Evolutionary conservation across 2,797 vertebrate species (phyloP), one percentile per base, ranked within the genome.

Genomic region (Vireo griseus): DNA sequence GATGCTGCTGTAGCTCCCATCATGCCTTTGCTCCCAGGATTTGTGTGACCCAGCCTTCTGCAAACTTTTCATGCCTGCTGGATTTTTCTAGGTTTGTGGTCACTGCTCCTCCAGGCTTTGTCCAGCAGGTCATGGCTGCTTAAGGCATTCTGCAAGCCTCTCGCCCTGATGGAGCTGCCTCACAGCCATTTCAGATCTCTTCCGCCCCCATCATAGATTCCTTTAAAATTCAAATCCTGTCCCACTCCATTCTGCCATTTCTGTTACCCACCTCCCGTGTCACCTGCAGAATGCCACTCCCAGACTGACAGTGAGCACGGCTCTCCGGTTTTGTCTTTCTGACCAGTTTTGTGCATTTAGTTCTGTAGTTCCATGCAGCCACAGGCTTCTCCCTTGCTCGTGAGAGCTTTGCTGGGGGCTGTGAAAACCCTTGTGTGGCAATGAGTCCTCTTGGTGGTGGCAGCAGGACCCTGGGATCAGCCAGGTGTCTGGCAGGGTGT

Each of bases 261-360:
- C n/a, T 31, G 42, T 75, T 67, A 42, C 25, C 29, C 0, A 0
- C 28, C 18, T 26, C 40, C 33, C 0, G 0, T 85, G 67, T 76
- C 29, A 24, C 51, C 37, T 72, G 48, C 5, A 8, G 52, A 54
- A 78, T 78, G 14, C 42, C 26, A 39, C 28, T 82, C 58, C 55
- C 31, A 47, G n/a, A 42, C 15, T 61, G 74, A 24, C 35, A 66
- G 26, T 44, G 55, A 65, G 31, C 48, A 61, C 0, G 0, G 26
- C 17, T 59, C 47, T 15, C 35, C 2, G 1, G 0, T 79, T 88
- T 73, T 5, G 1, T 69, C 63, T 66, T 94, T 44, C 47, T 13
- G 19, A 39, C 14, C 15, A 24, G 40, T 59, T 89, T 37, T 7
- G 6, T 82, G 25, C 63, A 44, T 4, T 2, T 28, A 65, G 14